Base-by-base conservation (phyloP, 2,797 vertebrate genomes). In the Brotula barbata region DNA sequence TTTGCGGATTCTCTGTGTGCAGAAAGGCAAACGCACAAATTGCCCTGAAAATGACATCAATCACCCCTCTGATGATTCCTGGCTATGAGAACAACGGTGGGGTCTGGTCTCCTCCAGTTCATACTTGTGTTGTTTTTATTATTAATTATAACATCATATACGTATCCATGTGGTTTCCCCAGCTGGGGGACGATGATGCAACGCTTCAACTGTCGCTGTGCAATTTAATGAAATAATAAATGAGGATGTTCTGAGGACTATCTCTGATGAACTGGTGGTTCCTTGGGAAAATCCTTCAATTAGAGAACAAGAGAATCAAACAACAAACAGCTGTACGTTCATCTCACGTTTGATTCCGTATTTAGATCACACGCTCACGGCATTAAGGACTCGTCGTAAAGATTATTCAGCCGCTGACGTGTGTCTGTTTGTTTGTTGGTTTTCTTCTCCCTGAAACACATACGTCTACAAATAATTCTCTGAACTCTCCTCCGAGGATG, bases 141-240 rank as follows among this genome's bases (percentile, higher is more conserved):
- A 17, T 28, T 23, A 21, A 43, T 21, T 17, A 43, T 16, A 10
- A 55, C 55, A 51, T 54, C 2, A 54, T 61, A 33, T 48, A 33
- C 14, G n/a, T n/a, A n/a, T n/a, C n/a, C n/a, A n/a, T n/a, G n/a
- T n/a, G n/a, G n/a, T n/a, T 52, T 66, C 49, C 36, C 21, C 58
- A 50, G 49, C 58, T 81, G 54, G 43, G 75, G 68, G 58, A 69
- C 59, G 57, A 51, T n/a, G n/a, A n/a, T 6, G 3, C 17, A 34
- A 15, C 3, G 3, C n/a, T 53, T 77, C 22, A 31, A 58, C 52
- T 40, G 39, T 68, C 48, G 20, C 22, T 40, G 16, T 64, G 48
- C 61, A 65, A 81, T 73, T 80, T 73, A 56, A 60, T 52, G 28
- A 34, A 52, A 50, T 66, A 78, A 75, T 85, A 65, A 85, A 85